Base-by-base conservation (phyloP, 2,797 vertebrate species). In the Gambelia wislizenii region DNA sequence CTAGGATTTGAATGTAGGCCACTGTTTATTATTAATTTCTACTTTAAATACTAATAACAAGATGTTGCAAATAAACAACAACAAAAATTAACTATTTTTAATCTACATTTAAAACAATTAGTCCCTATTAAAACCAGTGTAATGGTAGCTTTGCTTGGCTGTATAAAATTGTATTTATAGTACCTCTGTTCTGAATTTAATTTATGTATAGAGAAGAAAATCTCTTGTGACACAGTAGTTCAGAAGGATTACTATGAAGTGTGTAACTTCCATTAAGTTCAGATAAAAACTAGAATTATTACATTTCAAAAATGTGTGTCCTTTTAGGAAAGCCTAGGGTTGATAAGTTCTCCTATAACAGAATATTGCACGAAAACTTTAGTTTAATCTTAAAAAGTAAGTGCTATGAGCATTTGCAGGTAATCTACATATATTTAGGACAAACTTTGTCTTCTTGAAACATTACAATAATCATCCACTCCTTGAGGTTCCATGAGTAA, bases 1-100 rank as follows among this genome's bases (percentile, higher is more conserved):
- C 61, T 30, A 30, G 27, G 7, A 30, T 9, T 9, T 64, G 61
- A 64, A 64, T 64, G 27, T 27, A 64, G 61, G 61, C 6, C 61
- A 64, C 1, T 72, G n/a, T 33, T 64, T 59, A 84, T 36, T 78
- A 22, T 27, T 75, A 72, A 69, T 16, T 70, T 84, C 49, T 85
- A 13, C 0, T 0, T 13, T 0, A 83, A 49, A 85, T 52, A n/a
- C 36, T 70, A 77, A 0, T 0, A 89, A 0, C 16, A 18, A 84
- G 70, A 91, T 70, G 86, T 44, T 74, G 20, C 81, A 18, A 69
- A 47, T 44, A 30, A 85, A 81, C n/a, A 79, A 3, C 79, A 20
- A 30, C 27, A 64, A 64, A 18, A 91, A 87, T 0, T 0, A 25
- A 2, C 85, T n/a, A 89, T 56, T 22, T 90, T 69, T 39, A 90